phyloP scores from a whole-genome alignment of 2,888 invertebrate genomes.

The Trileptium ribeirensis region DNA sequence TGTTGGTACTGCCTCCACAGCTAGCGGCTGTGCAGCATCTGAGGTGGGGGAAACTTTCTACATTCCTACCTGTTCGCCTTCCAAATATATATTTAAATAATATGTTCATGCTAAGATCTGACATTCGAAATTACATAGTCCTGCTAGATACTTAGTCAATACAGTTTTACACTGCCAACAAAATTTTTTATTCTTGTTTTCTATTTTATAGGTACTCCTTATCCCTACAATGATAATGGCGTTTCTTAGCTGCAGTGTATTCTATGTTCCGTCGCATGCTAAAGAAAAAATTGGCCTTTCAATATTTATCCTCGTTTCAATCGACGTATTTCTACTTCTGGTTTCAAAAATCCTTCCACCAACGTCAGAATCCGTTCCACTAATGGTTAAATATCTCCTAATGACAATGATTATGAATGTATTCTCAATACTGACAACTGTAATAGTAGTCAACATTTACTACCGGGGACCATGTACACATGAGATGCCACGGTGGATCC shows the following conservation, averaged over 20 bases:
- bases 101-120: no score
- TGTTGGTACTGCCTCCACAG: no score
- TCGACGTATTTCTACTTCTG: constrained; percentile 11
- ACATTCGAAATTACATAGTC: no score
- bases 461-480: constrained; percentile 94
- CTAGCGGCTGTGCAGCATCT: no score
- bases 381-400: constrained; percentile 72
- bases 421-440: constrained; percentile 95
- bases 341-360: constrained; percentile 9
- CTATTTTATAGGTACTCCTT: constrained; percentile 64
- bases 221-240: constrained; percentile 97
- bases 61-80: no score
- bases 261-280: constrained; percentile 10
- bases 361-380: not conserved
- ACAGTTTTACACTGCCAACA: no score
- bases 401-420: constrained; percentile 99
- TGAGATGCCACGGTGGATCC: constrained; percentile 66
- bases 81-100: no score
- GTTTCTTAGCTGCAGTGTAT: constrained; percentile 94
- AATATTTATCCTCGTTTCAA: constrained; percentile 12
- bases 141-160: no score
- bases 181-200: no score
- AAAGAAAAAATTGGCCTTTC: constrained; percentile 10
- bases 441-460: constrained; percentile 98
- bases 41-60: no score